A percentile compares a stretch with the other conserved stretches of the same genome.
Conservation (phyloP, 1,140 invertebrate species). For the Phocides pigmalion region DNA sequence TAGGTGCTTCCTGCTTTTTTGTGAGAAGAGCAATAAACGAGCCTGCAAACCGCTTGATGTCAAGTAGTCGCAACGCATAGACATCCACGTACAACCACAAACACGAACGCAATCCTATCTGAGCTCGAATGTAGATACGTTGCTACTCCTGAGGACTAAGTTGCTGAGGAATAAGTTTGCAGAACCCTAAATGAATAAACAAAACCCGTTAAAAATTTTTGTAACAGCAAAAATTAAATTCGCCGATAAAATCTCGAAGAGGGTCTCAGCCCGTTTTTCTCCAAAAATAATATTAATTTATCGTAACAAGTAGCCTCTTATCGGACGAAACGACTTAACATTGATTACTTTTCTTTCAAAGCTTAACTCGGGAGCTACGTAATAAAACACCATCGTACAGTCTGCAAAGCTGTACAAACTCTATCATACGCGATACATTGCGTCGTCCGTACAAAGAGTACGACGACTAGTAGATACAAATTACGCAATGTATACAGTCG, state of each 20-base stretch:
- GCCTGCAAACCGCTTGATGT: too few relatives aligned
- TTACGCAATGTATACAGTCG: slow-evolving; percentile 31
- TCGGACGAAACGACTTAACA: slow-evolving; percentile 57
- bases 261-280: slow-evolving; percentile 17
- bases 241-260: background rate
- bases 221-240: background rate
- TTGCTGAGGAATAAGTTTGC: too few relatives aligned
- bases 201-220: background rate
- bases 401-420: slow-evolving; percentile 6
- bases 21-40: too few relatives aligned
- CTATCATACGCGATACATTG: slow-evolving; percentile 33
- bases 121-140: too few relatives aligned
- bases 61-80: too few relatives aligned
- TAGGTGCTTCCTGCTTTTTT: too few relatives aligned
- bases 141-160: too few relatives aligned
- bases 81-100: too few relatives aligned
- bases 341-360: slow-evolving; percentile 54
- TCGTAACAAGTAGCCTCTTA: slow-evolving; percentile 55
- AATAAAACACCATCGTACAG: slow-evolving; percentile 31
- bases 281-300: slow-evolving; percentile 61
- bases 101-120: too few relatives aligned
- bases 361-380: slow-evolving; percentile 19
- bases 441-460: background rate
- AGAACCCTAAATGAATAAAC: too few relatives aligned
- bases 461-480: background rate